These are phyloP conservation scores for Gonioctena quinquepunctata DNA, from an alignment of 1,140 invertebrate species.

Conservation along the genomic window DNA sequence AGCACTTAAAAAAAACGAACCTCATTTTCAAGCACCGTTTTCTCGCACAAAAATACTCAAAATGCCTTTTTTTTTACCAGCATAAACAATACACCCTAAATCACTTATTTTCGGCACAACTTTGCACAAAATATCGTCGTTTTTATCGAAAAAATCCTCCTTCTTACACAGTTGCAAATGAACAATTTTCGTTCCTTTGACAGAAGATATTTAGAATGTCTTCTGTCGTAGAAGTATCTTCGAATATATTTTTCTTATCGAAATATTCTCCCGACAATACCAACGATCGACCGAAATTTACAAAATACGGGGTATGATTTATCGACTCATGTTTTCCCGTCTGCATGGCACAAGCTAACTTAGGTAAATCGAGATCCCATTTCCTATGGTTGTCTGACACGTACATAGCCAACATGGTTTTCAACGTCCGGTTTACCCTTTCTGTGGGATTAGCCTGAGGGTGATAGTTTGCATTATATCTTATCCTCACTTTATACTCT, in stretches of 20 bases:
- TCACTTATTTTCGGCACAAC: too few relatives aligned
- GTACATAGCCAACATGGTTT: slow-evolving; percentile 43
- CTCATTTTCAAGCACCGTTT: too few relatives aligned
- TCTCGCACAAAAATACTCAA: too few relatives aligned
- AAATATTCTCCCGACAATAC: background rate
- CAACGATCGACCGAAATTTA: slow-evolving; percentile 35
- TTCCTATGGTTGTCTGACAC: slow-evolving; percentile 41
- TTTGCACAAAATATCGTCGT: too few relatives aligned
- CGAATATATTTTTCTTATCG: background rate
- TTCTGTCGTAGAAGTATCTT: too few relatives aligned
- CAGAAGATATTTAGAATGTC: too few relatives aligned
- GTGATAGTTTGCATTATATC: slow-evolving; percentile 25
- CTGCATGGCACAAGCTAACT: slow-evolving; percentile 40
- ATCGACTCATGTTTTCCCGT: slow-evolving; percentile 44
- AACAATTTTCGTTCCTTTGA: too few relatives aligned
- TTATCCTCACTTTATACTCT: slow-evolving; percentile 8
- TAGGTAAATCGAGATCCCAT: slow-evolving; percentile 44
- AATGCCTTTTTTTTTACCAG: too few relatives aligned
- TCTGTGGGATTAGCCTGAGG: slow-evolving; percentile 38
- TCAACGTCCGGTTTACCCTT: slow-evolving; percentile 45
- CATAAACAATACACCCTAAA: too few relatives aligned
- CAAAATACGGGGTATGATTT: slow-evolving; percentile 40
- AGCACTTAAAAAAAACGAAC: too few relatives aligned
- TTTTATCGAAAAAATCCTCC: too few relatives aligned
- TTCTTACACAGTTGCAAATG: too few relatives aligned